Percentiles rank a stretch among this genome's conserved stretches.
Conservation (phyloP, 2,888 invertebrate species). For the Ischnus inquisitorius region DNA sequence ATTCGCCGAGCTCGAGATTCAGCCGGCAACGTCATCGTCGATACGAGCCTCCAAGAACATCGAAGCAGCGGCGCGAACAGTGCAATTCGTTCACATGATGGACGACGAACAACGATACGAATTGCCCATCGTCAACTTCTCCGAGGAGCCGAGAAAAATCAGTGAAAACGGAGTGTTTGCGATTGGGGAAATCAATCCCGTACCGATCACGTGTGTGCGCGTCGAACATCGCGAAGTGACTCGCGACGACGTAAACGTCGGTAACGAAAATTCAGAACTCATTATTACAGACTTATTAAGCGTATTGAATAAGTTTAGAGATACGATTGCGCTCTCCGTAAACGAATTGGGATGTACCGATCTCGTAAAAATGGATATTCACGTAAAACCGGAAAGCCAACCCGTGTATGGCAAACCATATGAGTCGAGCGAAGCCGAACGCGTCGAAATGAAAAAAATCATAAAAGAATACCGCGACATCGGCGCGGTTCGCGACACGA, state of each 20-base stretch:
- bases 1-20: neutral
- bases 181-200: neutral
- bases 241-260: neutral
- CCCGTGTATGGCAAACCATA: slow-evolving; percentile 28
- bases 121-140: neutral
- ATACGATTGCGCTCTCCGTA: neutral
- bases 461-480: neutral
- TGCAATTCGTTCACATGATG: neutral
- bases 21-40: neutral
- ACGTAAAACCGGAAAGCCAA: slow-evolving; percentile 4
- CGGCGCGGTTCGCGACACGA: slow-evolving; percentile 18
- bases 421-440: slow-evolving; percentile 20
- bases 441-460: slow-evolving; percentile 8
- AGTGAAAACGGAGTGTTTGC: neutral
- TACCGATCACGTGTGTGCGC: neutral
- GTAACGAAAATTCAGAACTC: neutral
- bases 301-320: slow-evolving; percentile 5
- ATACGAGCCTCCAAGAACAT: neutral
- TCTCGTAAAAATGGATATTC: slow-evolving; percentile 32
- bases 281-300: slow-evolving; percentile 8
- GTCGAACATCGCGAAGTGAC: neutral
- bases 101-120: neutral
- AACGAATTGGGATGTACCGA: slow-evolving; percentile 27
- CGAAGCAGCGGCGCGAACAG: neutral
- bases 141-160: neutral